These are phyloP conservation scores for Pelodytes ibericus DNA, from an alignment of 2,797 vertebrate species.

Conservation along the genomic window DNA sequence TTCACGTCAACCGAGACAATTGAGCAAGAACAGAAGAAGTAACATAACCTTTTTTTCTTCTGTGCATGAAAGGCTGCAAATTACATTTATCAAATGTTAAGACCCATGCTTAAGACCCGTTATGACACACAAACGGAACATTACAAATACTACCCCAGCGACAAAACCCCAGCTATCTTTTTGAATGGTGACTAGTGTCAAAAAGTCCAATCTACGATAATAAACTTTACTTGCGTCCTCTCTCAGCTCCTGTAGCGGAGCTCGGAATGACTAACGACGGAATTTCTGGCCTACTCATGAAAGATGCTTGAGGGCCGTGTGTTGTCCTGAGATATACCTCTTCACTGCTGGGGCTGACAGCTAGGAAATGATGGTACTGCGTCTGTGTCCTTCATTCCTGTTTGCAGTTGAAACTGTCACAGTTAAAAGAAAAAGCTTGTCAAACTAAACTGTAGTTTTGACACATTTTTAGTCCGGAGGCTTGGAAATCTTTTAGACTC, in stretches of 20 bases:
- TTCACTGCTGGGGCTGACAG: conserved; percentile 68
- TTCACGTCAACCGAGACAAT: no score
- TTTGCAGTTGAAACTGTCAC: conserved; percentile 68
- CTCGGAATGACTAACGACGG: conserved; percentile 65
- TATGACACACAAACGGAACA: conserved; percentile 45
- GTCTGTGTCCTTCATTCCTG: conserved; percentile 68
- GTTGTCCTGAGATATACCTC: conserved; percentile 76
- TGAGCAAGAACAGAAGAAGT: not conserved
- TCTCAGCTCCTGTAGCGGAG: conserved; percentile 17
- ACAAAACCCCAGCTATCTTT: conserved; percentile 46
- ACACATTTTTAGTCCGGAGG: conserved; percentile 35
- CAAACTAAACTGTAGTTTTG: conserved; percentile 56
- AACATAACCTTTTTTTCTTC: not conserved
- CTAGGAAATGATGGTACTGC: conserved; percentile 72
- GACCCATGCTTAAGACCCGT: conserved; percentile 33
- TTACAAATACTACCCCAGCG: conserved; percentile 49
- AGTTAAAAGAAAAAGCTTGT: conserved; percentile 64
- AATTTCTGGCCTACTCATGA: conserved; percentile 65
- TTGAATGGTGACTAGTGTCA: conserved; percentile 49
- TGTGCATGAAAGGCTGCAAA: conserved; percentile 30
- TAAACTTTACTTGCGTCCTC: conserved; percentile 44
- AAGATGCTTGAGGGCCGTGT: conserved; percentile 67
- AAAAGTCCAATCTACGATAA: conserved; percentile 40
- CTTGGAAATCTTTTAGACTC: conserved; percentile 48
- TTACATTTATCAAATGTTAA: conserved; percentile 48